A percentile compares a stretch with the other conserved stretches of the same genome.
Evolutionary conservation across 2,113 vertebrate species (phyloP).

Genomic region (Perca schrenkii): DNA sequence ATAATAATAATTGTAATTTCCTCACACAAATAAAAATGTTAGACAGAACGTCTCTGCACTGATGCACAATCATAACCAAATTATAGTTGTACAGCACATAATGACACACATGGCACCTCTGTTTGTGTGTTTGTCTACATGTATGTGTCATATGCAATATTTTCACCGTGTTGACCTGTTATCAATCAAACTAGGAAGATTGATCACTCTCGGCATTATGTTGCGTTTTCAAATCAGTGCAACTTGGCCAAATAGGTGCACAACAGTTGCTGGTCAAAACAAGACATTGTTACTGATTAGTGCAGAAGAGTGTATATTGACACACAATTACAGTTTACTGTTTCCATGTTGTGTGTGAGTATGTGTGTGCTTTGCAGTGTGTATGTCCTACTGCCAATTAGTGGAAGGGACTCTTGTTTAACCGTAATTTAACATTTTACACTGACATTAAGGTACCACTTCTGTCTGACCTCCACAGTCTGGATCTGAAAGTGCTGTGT

Average conservation of each 20-base stretch:
- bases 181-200: neutral
- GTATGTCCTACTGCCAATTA: neutral
- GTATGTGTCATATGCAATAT: neutral
- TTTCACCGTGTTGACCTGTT: neutral
- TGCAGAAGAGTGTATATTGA: neutral
- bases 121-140: conserved; percentile 7
- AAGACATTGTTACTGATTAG: neutral
- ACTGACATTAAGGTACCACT: conserved; percentile 4
- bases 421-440: conserved; percentile 15
- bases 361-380: neutral
- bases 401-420: conserved; percentile 15
- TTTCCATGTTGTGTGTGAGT: neutral
- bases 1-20: conserved; percentile 1
- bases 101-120: conserved; percentile 13
- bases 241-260: too few relatives aligned
- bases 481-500: neutral
- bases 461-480: neutral
- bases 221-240: neutral
- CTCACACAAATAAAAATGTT: neutral
- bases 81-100: conserved; percentile 19
- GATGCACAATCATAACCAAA: conserved; percentile 16
- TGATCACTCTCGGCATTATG: neutral
- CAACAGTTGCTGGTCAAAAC: neutral
- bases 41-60: conserved; percentile 1
- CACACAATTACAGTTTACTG: neutral